Conservation (phyloP, 2,888 invertebrate genomes). For the Cacoxenus indagator region DNA sequence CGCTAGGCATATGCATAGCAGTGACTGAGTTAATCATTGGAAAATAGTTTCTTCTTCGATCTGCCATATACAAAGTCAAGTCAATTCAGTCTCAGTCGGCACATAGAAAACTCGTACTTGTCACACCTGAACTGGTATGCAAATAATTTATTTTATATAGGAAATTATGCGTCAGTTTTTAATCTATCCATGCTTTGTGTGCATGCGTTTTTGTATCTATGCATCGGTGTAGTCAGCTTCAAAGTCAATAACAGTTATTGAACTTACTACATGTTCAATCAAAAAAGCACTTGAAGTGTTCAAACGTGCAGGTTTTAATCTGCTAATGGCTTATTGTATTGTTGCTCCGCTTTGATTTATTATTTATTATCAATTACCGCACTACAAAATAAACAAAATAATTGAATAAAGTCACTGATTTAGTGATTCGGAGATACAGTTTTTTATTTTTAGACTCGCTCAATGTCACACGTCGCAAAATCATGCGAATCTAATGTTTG, state of each 20-base stretch:
- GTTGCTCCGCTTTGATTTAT: background rate
- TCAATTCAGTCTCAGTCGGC: background rate
- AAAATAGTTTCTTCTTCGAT: constrained; percentile 21
- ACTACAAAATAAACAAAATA: no score
- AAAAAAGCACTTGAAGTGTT: constrained; percentile 3
- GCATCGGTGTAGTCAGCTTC: background rate
- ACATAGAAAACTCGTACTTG: constrained; percentile 50
- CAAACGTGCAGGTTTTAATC: background rate
- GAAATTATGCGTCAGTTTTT: constrained; percentile 56
- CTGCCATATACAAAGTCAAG: constrained; percentile 55
- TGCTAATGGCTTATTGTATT: constrained; percentile 18
- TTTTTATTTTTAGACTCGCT: no score
- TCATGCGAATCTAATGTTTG: no score
- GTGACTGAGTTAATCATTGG: background rate
- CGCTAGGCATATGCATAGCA: no score
- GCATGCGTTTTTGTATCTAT: background rate
- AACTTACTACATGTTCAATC: constrained; percentile 19
- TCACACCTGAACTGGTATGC: constrained; percentile 62
- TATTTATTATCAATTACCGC: no score
- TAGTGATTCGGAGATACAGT: no score
- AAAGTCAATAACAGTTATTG: constrained; percentile 18
- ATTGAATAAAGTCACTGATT: no score
- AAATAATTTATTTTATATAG: constrained; percentile 51
- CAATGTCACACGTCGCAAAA: no score
- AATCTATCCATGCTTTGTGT: no score